Base-by-base conservation (phyloP, 2,113 vertebrate genomes). In the Istiophorus platypterus region DNA sequence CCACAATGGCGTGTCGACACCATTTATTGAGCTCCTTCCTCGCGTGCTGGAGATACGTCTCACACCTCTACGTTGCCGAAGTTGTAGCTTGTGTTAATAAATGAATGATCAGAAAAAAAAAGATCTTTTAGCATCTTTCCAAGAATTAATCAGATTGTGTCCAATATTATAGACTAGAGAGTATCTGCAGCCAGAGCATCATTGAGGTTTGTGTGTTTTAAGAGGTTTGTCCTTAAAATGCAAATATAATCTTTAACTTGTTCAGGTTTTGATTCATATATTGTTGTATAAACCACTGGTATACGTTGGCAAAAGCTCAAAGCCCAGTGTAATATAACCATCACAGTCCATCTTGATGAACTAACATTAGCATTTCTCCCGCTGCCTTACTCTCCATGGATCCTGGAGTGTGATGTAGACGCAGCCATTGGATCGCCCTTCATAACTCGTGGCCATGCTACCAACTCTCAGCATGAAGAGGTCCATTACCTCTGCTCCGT, bases 401-500 rank as follows among this genome's bases (percentile, higher is more conserved):
- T 91, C 91, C 89, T 74, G 76, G 80, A 83, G 80, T 88, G 75
- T 89, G 76, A 89, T 94, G 89, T 93, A 92, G 90, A 93, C 81
- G 81, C 82, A 70, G 81, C 80, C 87, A 88, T 73, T 86, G 85
- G 69, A 92, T 94, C 89, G 85, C 89, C 93, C 91, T 95, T 96
- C 92, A 93, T 89, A 92, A 88, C 92, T 92, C 84, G 88, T 92
- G 83, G 80, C 87, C 85, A 86, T 87, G 78, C 93, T 91, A 70
- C 76, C 78, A 92, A 70, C 88, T 90, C 88, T 93, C 92, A 92
- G 91, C 91, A 77, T 86, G 80, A 39, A 78, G 72, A 85, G 93
- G 89, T 94, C 93, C 92, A 94, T 95, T 95, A 93, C 87, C 89
- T 87, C 79, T 1, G 76, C 85, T 85, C 64, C 59, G 68, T 85